Evolutionary conservation across 1,140 invertebrate genomes (phyloP).

Genomic region (Drosophila varians): DNA sequence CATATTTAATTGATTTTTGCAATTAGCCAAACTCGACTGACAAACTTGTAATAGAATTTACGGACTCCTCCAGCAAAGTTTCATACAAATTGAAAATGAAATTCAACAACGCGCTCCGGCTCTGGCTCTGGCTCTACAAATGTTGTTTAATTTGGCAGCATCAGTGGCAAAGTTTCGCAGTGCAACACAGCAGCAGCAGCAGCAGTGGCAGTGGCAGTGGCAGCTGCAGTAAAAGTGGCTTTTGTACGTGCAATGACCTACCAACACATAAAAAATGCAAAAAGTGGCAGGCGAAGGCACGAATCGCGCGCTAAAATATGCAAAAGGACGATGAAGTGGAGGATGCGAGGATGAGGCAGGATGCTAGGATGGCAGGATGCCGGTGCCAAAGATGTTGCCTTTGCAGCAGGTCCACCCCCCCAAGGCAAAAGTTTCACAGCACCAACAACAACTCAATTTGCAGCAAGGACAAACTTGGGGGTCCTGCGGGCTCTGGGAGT

Average conservation of each 20-base stretch:
- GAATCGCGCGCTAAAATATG: slow-evolving; percentile 74
- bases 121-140: slow-evolving; percentile 52
- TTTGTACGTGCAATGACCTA: slow-evolving; percentile 84
- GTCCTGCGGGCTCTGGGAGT: slow-evolving; percentile 7
- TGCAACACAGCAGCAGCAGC: slow-evolving; percentile 14
- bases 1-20: slow-evolving; percentile 15
- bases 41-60: slow-evolving; percentile 20
- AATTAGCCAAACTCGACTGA: neutral
- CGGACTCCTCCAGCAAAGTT: slow-evolving; percentile 12
- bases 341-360: slow-evolving; percentile 28
- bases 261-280: slow-evolving; percentile 82
- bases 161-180: slow-evolving; percentile 50
- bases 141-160: slow-evolving; percentile 72
- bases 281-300: slow-evolving; percentile 53
- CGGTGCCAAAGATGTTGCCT: slow-evolving; percentile 62
- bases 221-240: slow-evolving; percentile 78
- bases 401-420: slow-evolving; percentile 39
- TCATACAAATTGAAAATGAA: slow-evolving; percentile 41
- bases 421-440: slow-evolving; percentile 73
- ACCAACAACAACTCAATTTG: slow-evolving; percentile 51
- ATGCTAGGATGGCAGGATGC: slow-evolving; percentile 32
- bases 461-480: slow-evolving; percentile 62
- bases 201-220: slow-evolving; percentile 19
- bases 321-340: slow-evolving; percentile 61
- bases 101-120: slow-evolving; percentile 47